Evolutionary conservation across 2,113 vertebrate genomes (phyloP), one percentile per base, ranked within the genome.

Genomic region (Colossoma macropomum): DNA sequence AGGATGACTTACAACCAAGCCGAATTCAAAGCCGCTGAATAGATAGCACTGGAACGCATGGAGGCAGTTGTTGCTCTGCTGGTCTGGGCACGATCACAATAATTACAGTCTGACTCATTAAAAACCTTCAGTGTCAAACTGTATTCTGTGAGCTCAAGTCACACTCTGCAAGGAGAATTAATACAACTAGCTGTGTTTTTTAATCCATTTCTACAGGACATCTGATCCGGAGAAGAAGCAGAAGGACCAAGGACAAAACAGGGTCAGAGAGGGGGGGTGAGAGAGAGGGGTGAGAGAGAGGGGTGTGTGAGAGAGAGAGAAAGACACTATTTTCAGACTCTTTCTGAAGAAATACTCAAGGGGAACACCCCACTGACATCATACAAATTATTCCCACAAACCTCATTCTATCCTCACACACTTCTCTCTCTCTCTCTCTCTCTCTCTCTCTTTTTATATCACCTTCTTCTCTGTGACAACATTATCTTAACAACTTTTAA

Each of bases 361-460:
- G 52, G 52, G 48, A 59, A 80, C 77, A 80, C 66, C 77, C 78
- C 41, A 70, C 38, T 80, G 69, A 80, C 59, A 59, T 73, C 52
- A 80, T 10, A 48, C 62, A 34, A 12, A 72, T 45, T 27, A 30
- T 45, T 32, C 68, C 21, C 52, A 71, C 78, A 60, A 69, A 69
- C 28, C 70, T 60, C 66, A 25, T 56, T 56, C n/a, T 6, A 27
- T 59, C 52, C 52, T 41, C 54, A n/a, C 15, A 21, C 7, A 21
- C 66, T 4, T 62, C 34, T 16, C 11, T 32, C 19, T n/a, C n/a
- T n/a, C n/a, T n/a, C n/a, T n/a, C n/a, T n/a, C n/a, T n/a, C n/a
- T n/a, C n/a, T n/a, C n/a, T n/a, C n/a, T n/a, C n/a, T n/a, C n/a
- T n/a, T n/a, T n/a, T n/a, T 79, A 3, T 17, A 13, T 79, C n/a